Conservation (phyloP, 2,113 vertebrate genomes). For the Peucedramus taeniatus region DNA sequence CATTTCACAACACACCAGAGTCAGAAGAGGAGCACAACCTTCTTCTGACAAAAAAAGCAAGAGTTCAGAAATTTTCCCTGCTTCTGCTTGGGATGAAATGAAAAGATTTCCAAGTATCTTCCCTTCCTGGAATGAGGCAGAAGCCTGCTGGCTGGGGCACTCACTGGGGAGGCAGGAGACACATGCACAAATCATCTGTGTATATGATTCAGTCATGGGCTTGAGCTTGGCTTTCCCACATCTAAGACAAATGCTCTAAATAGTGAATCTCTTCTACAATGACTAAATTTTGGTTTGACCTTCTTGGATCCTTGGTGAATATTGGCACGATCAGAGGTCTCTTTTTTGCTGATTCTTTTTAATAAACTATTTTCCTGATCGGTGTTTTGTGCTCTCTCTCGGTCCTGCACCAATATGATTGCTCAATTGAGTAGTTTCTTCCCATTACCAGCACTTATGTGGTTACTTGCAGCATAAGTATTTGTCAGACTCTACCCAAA, state of each 20-base stretch:
- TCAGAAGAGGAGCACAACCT: neutral
- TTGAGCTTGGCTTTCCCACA: conserved; percentile 22
- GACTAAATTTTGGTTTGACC: neutral
- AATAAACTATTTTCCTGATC: neutral
- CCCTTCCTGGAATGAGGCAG: neutral
- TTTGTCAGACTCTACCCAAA: neutral
- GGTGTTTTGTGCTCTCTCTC: fast-evolving
- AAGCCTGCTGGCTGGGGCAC: neutral
- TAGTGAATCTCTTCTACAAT: neutral
- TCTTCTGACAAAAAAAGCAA: neutral
- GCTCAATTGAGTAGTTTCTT: neutral
- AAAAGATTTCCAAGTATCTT: neutral
- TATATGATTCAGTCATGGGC: neutral
- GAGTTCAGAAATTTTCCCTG: neutral
- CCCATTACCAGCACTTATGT: fast-evolving
- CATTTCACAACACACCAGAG: neutral
- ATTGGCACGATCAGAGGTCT: neutral
- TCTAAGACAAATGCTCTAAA: neutral
- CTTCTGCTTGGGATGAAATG: neutral
- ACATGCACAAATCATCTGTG: neutral
- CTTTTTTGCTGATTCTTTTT: neutral
- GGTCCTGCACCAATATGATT: neutral
- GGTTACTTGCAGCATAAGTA: neutral
- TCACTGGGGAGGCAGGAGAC: fast-evolving
- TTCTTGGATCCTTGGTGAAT: neutral